Conservation (phyloP, 2,797 vertebrate genomes). For the Meriones psammophilus region DNA sequence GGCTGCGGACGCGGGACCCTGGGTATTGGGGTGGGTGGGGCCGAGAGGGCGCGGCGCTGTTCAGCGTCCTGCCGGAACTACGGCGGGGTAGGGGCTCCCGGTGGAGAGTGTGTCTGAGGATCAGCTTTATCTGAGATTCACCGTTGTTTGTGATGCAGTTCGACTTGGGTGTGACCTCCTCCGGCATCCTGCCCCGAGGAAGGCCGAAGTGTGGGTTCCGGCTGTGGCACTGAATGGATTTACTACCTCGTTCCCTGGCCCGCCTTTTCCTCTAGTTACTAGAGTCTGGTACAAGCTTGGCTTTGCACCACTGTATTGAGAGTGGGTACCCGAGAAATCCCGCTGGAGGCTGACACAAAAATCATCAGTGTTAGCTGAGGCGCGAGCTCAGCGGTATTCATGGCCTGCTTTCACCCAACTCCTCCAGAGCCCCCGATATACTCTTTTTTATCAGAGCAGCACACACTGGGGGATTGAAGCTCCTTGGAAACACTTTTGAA, state of each 20-base stretch:
- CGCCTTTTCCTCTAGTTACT: neutral
- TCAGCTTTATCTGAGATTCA: slow-evolving; percentile 18
- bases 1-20: neutral
- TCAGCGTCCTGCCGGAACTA: slow-evolving; percentile 1
- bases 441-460: neutral
- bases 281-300: slow-evolving; percentile 3
- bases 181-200: neutral
- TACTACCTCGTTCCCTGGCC: neutral
- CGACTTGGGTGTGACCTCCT: neutral
- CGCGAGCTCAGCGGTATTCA: neutral
- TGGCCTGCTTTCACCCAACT: neutral
- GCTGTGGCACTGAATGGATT: neutral
- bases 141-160: neutral
- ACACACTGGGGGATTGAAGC: neutral
- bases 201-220: neutral
- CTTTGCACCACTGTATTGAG: neutral
- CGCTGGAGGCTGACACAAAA: neutral
- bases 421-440: neutral
- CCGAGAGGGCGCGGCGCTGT: slow-evolving; percentile 29
- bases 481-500: neutral
- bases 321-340: neutral
- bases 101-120: neutral
- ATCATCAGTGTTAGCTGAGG: neutral
- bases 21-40: slow-evolving; percentile 69
- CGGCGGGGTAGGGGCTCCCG: neutral